phyloP scores from a whole-genome alignment of 2,797 vertebrate species.

The Phoeniculus purpureus region DNA sequence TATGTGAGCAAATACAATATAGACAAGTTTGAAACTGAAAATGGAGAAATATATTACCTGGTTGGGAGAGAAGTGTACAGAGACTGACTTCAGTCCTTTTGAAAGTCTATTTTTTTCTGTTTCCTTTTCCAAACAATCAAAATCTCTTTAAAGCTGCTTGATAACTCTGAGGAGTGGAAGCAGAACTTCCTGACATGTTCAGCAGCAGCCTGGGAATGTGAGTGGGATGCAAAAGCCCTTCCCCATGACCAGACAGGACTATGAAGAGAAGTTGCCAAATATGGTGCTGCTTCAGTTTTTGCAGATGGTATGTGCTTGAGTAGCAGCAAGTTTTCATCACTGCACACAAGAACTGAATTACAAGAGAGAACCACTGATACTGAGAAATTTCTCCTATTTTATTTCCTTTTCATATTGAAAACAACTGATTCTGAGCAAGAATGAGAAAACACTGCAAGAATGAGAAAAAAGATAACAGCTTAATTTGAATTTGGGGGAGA shows the following conservation, averaged over 20 bases:
- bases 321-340: not conserved
- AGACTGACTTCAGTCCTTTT: not conserved
- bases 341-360: not conserved
- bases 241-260: slow-evolving; percentile 29
- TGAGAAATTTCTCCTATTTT: not conserved
- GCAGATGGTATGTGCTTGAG: not conserved
- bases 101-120: not conserved
- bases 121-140: not conserved
- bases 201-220: slow-evolving; percentile 42
- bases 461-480: not conserved
- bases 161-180: slow-evolving; percentile 48
- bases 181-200: slow-evolving; percentile 36
- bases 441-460: not conserved
- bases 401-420: not conserved
- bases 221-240: slow-evolving; percentile 32
- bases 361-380: not conserved
- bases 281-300: slow-evolving; percentile 62
- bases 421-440: not conserved
- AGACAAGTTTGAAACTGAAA: not conserved
- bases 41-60: not conserved
- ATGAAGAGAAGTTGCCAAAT: slow-evolving; percentile 70
- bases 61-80: not conserved
- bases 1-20: not conserved
- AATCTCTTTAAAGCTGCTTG: slow-evolving; percentile 49
- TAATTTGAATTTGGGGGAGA: not conserved